Base-by-base conservation (phyloP, 92 coral and sea anemone species). In the Zoanthus gigantus region DNA sequence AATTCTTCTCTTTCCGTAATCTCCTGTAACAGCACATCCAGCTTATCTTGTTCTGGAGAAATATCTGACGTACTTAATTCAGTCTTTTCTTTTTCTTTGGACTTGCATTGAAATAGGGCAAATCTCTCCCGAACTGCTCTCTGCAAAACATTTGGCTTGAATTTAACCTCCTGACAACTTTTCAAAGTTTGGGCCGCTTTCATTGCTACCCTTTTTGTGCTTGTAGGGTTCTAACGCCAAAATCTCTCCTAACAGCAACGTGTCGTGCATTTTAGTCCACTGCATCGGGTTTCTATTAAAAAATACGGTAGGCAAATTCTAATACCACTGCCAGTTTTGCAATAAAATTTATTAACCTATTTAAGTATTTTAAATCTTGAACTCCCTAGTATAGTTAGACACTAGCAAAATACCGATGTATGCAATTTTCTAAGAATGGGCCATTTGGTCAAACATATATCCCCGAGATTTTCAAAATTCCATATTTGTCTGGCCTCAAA, bases 181-280 rank as follows among this genome's bases (percentile, higher is more conserved):
- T 57, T 76, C 54, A 86, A 34, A 17, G 76, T 17, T 15, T 79
- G 65, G 18, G 90, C 89, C 86, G 17, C n/a, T 54, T 68, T 89
- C 85, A 66, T 84, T 89, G 79, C 89, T 89, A 10, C 89, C 89
- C 63, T 84, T 89, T 71, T 89, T 89, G 67, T 89, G 69, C 77
- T 76, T 89, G 87, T 82, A 90, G 18, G 74, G 83, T 44, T 86
- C 88, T 12, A 72, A 58, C 42, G 88, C 84, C 67, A 90, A 72
- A 52, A 90, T 72, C 75, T 90, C 90, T 50, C 85, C 10, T 50
- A 50, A 50, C 56, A 50, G 56, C 10, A 10, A 50, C 10, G 56
- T 5, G 56, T 10, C 6, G 56, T 50, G 56, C 10, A 23, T 23
- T 23, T 23, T 23, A 23, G 23, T 23, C 23, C 23, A 23, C 23